Conservation (phyloP, 2,797 vertebrate genomes). For the Poecilia velifera region DNA sequence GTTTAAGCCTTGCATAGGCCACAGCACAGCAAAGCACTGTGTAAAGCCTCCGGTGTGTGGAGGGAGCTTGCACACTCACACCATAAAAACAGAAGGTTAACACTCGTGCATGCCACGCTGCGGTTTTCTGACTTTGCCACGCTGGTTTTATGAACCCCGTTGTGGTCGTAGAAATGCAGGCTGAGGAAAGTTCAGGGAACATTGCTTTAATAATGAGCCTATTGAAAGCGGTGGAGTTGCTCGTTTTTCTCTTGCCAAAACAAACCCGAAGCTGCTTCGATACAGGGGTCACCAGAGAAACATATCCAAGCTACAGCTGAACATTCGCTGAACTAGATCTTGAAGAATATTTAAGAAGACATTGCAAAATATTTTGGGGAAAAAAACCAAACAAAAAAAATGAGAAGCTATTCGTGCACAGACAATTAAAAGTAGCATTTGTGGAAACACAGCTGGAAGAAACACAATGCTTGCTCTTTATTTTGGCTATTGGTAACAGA, state of each 20-base stretch:
- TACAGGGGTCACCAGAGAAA: constrained; percentile 52
- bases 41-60: constrained; percentile 33
- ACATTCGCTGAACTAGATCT: constrained; percentile 18
- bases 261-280: constrained; percentile 55
- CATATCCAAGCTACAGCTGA: constrained; percentile 29
- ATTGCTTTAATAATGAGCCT: constrained; percentile 73
- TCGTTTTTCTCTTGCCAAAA: constrained; percentile 71
- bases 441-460: neutral
- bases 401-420: neutral
- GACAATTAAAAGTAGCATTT: constrained; percentile 3
- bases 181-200: constrained; percentile 60
- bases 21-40: constrained; percentile 49
- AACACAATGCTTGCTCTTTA: neutral
- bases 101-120: constrained; percentile 33
- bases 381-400: constrained; percentile 1
- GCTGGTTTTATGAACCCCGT: constrained; percentile 74
- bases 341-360: constrained; percentile 25
- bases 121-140: constrained; percentile 63
- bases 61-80: neutral
- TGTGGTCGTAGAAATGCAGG: constrained; percentile 68
- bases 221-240: constrained; percentile 71
- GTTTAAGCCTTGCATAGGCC: constrained; percentile 6
- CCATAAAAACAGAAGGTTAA: constrained; percentile 30
- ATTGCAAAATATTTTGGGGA: constrained; percentile 10
- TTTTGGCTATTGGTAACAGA: constrained; percentile 8